phyloP scores from a whole-genome alignment of 2,113 vertebrate species.

The Chinchilla lanigera region DNA sequence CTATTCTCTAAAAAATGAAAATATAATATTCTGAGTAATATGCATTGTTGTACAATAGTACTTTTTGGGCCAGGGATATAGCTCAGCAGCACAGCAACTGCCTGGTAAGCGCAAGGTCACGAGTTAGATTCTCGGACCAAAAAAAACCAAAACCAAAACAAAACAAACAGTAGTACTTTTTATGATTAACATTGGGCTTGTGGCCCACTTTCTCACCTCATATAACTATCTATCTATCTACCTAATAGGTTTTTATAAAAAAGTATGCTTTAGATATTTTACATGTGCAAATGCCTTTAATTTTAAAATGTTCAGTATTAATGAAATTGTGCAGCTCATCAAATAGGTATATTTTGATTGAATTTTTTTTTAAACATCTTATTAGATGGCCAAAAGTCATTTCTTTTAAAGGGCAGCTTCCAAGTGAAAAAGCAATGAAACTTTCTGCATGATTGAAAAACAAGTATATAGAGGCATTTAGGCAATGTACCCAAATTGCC shows the following conservation, averaged over 20 bases:
- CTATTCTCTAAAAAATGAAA: neutral
- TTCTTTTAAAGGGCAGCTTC: neutral
- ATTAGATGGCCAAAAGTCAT: neutral
- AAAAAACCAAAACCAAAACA: too few species aligned
- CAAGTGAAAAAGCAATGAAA: neutral
- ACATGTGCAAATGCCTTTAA: slow-evolving; percentile 39
- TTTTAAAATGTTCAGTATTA: slow-evolving; percentile 15
- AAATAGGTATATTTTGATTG: neutral
- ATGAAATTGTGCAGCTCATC: neutral
- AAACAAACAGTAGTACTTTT: neutral
- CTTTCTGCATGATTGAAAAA: neutral
- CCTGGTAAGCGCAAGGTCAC: too few species aligned
- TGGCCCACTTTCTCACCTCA: slow-evolving; percentile 35
- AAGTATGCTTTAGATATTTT: slow-evolving; percentile 19
- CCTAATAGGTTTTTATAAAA: neutral
- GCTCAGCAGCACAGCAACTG: too few species aligned
- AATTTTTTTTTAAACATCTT: neutral
- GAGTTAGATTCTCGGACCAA: too few species aligned
- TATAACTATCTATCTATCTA: neutral
- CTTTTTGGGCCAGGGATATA: neutral
- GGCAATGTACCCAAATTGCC: neutral
- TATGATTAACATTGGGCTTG: slow-evolving; percentile 65
- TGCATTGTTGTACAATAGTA: slow-evolving; percentile 19
- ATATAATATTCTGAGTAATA: slow-evolving; percentile 36
- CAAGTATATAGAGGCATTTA: neutral